Percentiles rank a stretch among this genome's conserved stretches.
phyloP scores from a whole-genome alignment of 2,888 invertebrate genomes.

The Leptothorax acervorum region DNA sequence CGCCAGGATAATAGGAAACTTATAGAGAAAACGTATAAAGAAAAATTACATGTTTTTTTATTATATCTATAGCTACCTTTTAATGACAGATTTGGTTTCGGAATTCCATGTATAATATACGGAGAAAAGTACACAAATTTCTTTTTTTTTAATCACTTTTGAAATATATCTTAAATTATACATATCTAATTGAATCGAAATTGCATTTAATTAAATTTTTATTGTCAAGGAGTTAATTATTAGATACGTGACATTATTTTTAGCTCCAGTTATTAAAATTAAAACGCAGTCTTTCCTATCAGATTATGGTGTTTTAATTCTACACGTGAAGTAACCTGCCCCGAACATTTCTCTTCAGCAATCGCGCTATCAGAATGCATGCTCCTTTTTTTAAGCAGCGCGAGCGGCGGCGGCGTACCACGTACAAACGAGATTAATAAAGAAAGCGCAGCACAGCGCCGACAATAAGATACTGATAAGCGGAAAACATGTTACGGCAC shows the following conservation, averaged over 20 bases:
- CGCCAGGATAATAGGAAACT: background rate
- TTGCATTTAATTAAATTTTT: background rate
- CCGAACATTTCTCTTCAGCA: constrained; percentile 23
- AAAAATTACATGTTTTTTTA: background rate
- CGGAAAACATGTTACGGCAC: constrained; percentile 68
- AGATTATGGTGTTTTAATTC: constrained; percentile 20
- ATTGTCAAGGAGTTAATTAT: background rate
- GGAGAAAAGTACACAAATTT: background rate
- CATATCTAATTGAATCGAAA: background rate
- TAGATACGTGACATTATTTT: background rate
- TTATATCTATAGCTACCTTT: background rate
- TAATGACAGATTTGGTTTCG: background rate
- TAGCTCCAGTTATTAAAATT: constrained; percentile 8
- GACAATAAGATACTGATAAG: constrained; percentile 81
- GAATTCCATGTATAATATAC: background rate
- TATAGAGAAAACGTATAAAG: background rate
- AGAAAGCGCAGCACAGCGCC: constrained; percentile 70
- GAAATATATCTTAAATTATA: too few species aligned
- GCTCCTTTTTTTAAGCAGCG: constrained; percentile 10
- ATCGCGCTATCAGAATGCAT: constrained; percentile 8
- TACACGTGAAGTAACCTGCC: constrained; percentile 11
- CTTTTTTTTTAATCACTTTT: too few species aligned
- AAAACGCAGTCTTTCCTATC: background rate
- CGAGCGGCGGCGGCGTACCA: background rate
- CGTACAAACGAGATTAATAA: constrained; percentile 79